phyloP scores from a whole-genome alignment of 2,797 vertebrate species.

The Poeciliopsis turneri region DNA sequence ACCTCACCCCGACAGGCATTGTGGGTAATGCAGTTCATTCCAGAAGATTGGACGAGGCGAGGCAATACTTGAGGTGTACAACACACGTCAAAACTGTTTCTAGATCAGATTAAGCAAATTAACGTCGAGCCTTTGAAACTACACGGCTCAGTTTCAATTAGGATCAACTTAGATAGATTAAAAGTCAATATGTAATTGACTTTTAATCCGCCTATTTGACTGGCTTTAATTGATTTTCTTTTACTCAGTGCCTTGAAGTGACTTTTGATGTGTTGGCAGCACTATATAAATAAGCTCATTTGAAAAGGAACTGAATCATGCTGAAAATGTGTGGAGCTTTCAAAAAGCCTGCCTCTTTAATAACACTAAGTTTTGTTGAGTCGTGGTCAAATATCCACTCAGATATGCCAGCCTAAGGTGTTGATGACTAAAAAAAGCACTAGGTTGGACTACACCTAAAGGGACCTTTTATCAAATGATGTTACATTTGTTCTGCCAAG shows the following conservation, averaged over 20 bases:
- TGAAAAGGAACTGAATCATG: background rate
- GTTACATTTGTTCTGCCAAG: background rate
- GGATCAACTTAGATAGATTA: background rate
- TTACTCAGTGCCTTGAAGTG: background rate
- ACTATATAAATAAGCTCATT: background rate
- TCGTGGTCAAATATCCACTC: background rate
- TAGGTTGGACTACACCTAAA: background rate
- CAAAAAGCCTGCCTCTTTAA: background rate
- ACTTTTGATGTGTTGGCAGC: background rate
- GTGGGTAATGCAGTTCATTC: constrained; percentile 52
- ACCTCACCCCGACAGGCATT: constrained; percentile 24
- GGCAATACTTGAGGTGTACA: background rate
- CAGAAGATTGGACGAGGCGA: background rate
- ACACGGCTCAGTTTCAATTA: background rate
- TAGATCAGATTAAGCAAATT: background rate
- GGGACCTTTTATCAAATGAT: background rate
- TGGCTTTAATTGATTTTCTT: background rate
- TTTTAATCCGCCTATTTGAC: background rate
- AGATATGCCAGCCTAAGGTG: background rate
- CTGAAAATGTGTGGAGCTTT: background rate
- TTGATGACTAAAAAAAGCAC: background rate
- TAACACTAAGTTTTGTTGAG: background rate
- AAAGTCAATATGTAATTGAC: background rate
- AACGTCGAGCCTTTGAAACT: background rate
- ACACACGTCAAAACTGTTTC: background rate